These are phyloP conservation scores for Zingel zingel DNA, from an alignment of 2,113 vertebrate species.

Conservation along the genomic window DNA sequence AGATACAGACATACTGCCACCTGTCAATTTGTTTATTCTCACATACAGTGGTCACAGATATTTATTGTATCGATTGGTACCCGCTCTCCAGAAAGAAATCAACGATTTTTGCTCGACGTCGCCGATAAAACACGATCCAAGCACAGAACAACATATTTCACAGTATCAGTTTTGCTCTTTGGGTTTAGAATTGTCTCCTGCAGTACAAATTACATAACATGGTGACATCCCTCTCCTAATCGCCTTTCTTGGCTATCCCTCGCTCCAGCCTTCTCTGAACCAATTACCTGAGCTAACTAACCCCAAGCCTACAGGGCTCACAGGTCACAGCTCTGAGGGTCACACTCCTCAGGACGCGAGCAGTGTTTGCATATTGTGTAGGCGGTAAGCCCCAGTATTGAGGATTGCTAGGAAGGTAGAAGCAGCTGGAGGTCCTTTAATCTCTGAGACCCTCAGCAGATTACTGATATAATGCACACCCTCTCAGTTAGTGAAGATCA, in stretches of 20 bases:
- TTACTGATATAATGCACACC: constrained; percentile 52
- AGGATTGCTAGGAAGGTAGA: constrained; percentile 8
- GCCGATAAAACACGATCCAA: neutral
- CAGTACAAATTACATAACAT: neutral
- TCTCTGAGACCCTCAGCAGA: constrained; percentile 61
- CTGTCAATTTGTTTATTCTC: neutral
- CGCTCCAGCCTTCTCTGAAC: constrained; percentile 15
- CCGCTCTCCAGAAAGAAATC: neutral
- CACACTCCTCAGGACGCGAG: neutral
- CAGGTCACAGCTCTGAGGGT: constrained; percentile 18
- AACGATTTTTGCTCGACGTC: neutral
- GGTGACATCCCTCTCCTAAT: constrained; percentile 8
- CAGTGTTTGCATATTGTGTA: neutral
- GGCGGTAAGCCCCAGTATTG: neutral
- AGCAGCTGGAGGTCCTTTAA: constrained; percentile 56
- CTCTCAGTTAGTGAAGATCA: constrained; percentile 17
- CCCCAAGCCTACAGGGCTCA: constrained; percentile 9
- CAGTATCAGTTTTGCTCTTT: neutral
- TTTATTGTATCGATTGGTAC: neutral
- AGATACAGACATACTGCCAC: neutral
- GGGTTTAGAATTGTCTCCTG: neutral
- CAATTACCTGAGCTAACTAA: constrained; percentile 37
- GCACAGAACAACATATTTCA: neutral
- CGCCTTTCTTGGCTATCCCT: neutral
- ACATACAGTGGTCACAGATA: neutral